Base-by-base conservation (phyloP, 2,113 vertebrate genomes). In the Hydrolagus affinis region DNA sequence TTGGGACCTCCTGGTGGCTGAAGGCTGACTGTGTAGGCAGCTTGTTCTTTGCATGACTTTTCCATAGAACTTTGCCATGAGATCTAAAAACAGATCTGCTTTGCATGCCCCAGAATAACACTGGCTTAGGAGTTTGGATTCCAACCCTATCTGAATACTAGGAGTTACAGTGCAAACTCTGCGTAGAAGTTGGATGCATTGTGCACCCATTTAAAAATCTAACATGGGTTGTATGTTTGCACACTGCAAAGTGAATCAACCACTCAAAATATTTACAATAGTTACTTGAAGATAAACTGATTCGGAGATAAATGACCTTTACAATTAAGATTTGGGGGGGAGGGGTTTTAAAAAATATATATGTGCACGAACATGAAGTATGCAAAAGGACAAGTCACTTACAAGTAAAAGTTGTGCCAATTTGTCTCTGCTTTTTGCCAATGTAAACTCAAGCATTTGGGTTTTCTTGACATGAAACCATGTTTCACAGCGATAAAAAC, bases 241-340 rank as follows among this genome's bases (percentile, higher is more conserved):
- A 23, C 6, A 14, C 1, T 17, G n/a, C 19, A 11, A 28, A 19
- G 59, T 23, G 57, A 64, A 64, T 80, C 23, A 62, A 11, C 86
- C 68, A 86, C 85, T 70, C 78, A 68, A 86, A 68, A 17, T 90
- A 89, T 91, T 92, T 91, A 90, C 87, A 89, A 86, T 28, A 86
- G 62, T 75, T 85, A 86, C 86, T 87, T 85, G 90, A 90, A 90
- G 88, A 89, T 89, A 89, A 90, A 90, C 89, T 89, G 56, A 75
- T 74, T 3, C n/a, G 85, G 85, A 90, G 89, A 92, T 89, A 88
- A 91, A 92, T 90, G 60, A 87, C 86, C 89, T 83, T 86, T 87
- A 88, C 88, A 89, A 93, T 92, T 89, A 90, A 89, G 88, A 90
- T 89, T 90, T 92, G 91, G 88, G 92, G 90, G 91, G 90, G 44